Percentiles rank a stretch among this genome's conserved stretches.
Conservation (phyloP, 2,113 vertebrate species). For the Sinocyclocheilus anshuiensis region DNA sequence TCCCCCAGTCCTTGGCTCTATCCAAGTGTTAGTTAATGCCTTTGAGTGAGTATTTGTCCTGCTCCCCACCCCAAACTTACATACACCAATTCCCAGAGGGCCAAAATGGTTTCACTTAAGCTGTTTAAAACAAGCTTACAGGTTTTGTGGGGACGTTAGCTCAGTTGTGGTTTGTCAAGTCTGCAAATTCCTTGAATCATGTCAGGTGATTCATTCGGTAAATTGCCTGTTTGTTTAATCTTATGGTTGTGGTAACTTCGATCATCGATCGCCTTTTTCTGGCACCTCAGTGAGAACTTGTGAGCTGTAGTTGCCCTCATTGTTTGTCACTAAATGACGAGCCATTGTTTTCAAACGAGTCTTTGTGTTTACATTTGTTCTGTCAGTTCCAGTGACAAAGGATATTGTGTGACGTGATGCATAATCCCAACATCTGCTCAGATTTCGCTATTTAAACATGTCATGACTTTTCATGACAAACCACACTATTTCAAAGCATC, state of each 20-base stretch:
- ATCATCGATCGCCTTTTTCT: not conserved
- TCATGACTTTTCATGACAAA: constrained; percentile 38
- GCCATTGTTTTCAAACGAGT: constrained; percentile 86
- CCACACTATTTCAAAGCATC: not conserved
- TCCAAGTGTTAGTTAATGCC: constrained; percentile 91
- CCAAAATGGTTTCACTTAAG: constrained; percentile 87
- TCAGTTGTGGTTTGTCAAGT: not conserved
- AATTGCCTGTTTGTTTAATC: not conserved
- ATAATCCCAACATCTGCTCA: constrained; percentile 86
- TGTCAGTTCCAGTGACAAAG: constrained; percentile 82
- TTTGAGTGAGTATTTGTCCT: constrained; percentile 93
- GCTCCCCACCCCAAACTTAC: constrained; percentile 52
- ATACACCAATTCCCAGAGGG: constrained; percentile 88
- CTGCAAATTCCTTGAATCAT: not conserved
- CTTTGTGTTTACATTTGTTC: constrained; percentile 89
- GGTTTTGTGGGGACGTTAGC: constrained; percentile 13
- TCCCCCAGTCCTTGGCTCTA: constrained; percentile 89
- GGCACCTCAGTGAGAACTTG: constrained; percentile 24
- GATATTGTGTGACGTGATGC: constrained; percentile 86
- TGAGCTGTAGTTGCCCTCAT: constrained; percentile 64
- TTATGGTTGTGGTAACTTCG: not conserved
- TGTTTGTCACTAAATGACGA: constrained; percentile 83
- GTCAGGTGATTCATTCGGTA: constrained; percentile 10
- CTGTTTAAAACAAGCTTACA: constrained; percentile 75
- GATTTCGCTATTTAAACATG: constrained; percentile 78